A percentile compares a stretch with the other conserved stretches of the same genome.
Conservation (phyloP, 1,140 invertebrate species). For the Nasonia vitripennis region DNA sequence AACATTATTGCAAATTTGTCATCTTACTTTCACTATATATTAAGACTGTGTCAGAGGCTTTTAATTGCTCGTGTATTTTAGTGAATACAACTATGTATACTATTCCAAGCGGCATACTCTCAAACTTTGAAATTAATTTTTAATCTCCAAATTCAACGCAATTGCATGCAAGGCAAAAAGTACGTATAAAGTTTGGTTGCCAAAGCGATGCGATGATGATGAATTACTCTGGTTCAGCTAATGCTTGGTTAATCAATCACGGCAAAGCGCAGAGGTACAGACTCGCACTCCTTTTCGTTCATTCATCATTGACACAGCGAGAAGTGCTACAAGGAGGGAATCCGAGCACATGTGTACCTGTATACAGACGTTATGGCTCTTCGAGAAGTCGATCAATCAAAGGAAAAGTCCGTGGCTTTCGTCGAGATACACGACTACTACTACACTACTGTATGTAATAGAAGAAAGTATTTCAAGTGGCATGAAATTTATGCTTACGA, state of each 20-base stretch:
- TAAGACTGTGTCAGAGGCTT: no score
- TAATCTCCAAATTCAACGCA: not conserved
- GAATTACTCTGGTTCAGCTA: conserved; percentile 19
- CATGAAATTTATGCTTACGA: not conserved
- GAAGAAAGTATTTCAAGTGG: not conserved
- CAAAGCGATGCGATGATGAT: conserved; percentile 28
- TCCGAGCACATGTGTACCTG: not conserved
- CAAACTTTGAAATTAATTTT: conserved; percentile 1
- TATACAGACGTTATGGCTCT: conserved; percentile 18
- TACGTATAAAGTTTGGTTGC: not conserved
- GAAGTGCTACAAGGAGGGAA: not conserved
- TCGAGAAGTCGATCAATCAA: conserved; percentile 22
- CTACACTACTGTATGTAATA: not conserved
- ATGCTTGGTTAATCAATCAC: conserved; percentile 38
- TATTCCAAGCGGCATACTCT: no score
- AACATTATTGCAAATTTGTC: not conserved
- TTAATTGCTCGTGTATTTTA: no score
- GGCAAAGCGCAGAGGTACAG: not conserved
- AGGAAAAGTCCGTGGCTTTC: not conserved
- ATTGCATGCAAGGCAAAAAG: conserved; percentile 5
- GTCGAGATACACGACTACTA: not conserved
- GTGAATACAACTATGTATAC: no score
- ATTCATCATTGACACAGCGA: conserved; percentile 40
- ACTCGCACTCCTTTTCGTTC: conserved; percentile 2
- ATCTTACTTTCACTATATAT: conserved; percentile 30